phyloP scores from a whole-genome alignment of 2,113 vertebrate species.

The Colistium nudipinnis region DNA sequence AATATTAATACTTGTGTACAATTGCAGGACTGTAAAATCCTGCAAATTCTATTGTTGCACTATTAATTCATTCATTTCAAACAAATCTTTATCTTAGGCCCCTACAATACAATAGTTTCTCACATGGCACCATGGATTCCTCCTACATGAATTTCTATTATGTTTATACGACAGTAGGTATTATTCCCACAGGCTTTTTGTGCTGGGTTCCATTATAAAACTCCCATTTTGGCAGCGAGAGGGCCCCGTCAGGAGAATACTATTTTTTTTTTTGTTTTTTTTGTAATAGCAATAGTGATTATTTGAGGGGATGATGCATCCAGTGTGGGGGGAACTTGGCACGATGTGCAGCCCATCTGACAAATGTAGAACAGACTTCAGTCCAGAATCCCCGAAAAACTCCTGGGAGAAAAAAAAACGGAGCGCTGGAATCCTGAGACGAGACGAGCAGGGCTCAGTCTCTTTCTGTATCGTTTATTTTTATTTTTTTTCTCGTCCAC shows the following conservation, averaged over 20 bases:
- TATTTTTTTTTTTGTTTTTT: neutral
- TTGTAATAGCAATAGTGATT: conserved; percentile 27
- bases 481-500: neutral
- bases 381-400: conserved; percentile 14
- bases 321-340: conserved; percentile 30
- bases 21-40: neutral
- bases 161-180: conserved; percentile 32
- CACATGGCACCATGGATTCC: conserved; percentile 9
- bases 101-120: neutral
- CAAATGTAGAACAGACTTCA: conserved; percentile 46
- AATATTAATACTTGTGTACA: neutral
- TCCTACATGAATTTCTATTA: conserved; percentile 17
- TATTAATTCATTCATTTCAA: neutral
- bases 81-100: conserved; percentile 14
- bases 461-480: conserved; percentile 1
- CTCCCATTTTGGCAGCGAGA: conserved; percentile 26
- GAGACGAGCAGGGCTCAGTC: conserved; percentile 1
- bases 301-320: conserved; percentile 35
- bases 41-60: conserved; percentile 1
- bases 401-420: conserved; percentile 18
- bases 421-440: conserved; percentile 22
- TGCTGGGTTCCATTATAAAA: conserved; percentile 41
- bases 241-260: conserved; percentile 17
- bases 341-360: conserved; percentile 21
- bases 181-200: conserved; percentile 37